Evolutionary conservation across 2,888 invertebrate species (phyloP), one percentile per base, ranked within the genome.

Genomic region (Calephelis perditalis): DNA sequence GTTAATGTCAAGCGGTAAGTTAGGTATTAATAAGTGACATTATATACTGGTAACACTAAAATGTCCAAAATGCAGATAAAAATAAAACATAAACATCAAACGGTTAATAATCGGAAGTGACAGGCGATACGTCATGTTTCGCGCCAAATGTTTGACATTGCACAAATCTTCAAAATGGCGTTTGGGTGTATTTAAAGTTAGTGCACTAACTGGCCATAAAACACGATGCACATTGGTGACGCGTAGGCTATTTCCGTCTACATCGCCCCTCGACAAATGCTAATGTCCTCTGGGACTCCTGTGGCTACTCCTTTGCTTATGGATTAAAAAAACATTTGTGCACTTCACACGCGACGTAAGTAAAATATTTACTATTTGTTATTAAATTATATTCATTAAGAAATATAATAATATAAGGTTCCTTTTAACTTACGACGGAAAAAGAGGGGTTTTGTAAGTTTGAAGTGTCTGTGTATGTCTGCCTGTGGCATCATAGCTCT

Each of bases 201-300:
- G 78, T 76, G 86, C 84, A 84, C 84, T 86, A 84, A 84, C 84
- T 83, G 84, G 77, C 78, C 82, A 82, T 86, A 84, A 84, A 84
- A 80, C 81, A 79, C 81, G 80, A 77, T 77, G 81, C 84, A 81
- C 82, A 78, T 77, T 79, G 84, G 82, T 85, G 88, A 86, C 84
- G 86, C 81, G 76, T 77, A 72, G 80, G 86, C 84, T 89, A 89
- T 89, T 88, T 85, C 79, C 75, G 87, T 82, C 77, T 74, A 68
- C 79, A 78, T 74, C 82, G 82, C 85, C 85, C 81, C 85, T 81
- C 86, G 81, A 82, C 85, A 86, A 88, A 89, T 89, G 89, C 84
- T 90, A 90, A 90, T 81, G 89, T 83, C 89, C 84, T 83, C 82
- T 54, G 54, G 54, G 36, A n/a, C 36, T 54, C 54, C 52, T 35